These are phyloP conservation scores for Apostichopus parvimensis DNA, from an alignment of 35 echinoderm and acorn worm genomes.

Conservation along the genomic window DNA sequence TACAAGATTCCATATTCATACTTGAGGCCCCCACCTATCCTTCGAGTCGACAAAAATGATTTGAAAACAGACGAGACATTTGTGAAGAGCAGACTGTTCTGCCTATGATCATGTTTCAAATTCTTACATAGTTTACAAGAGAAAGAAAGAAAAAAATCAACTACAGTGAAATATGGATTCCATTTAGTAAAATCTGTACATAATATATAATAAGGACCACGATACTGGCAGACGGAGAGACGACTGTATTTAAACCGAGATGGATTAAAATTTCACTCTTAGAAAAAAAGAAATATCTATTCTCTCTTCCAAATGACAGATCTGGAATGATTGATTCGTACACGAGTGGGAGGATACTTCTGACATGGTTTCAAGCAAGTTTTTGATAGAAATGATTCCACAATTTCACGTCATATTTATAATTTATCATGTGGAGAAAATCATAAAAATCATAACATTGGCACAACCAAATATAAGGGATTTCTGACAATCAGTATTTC, in stretches of 20 bases:
- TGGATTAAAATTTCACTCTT: neutral
- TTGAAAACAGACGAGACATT: too few species aligned
- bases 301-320: neutral
- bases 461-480: neutral
- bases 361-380: neutral
- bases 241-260: neutral
- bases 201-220: neutral
- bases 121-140: constrained; percentile 34
- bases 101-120: constrained; percentile 6
- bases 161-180: constrained; percentile 48
- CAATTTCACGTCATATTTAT: neutral
- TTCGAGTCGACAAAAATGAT: too few species aligned
- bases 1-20: too few species aligned
- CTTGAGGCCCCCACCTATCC: too few species aligned
- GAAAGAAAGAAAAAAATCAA: neutral
- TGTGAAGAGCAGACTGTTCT: neutral
- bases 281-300: neutral
- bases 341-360: neutral
- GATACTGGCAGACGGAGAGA: constrained; percentile 12
- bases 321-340: constrained; percentile 23
- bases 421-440: neutral
- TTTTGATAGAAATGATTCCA: neutral
- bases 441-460: neutral
- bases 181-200: constrained; percentile 46
- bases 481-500: neutral